Base-by-base conservation (phyloP, 2,797 vertebrate genomes). In the Pseudochirops cupreus region DNA sequence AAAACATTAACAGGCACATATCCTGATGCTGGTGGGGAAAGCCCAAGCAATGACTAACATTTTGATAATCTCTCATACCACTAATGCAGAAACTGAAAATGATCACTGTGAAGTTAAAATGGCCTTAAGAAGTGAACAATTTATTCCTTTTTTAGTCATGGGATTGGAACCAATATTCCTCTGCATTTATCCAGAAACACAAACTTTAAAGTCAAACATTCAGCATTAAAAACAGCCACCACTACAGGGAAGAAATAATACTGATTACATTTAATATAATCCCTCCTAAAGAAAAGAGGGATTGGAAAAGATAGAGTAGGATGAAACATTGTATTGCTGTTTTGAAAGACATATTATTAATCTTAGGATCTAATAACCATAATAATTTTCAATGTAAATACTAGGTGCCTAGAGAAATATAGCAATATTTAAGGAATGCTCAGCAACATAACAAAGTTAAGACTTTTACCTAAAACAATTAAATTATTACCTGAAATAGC, bases 401-500 rank as follows among this genome's bases (percentile, higher is more conserved):
- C 57, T 55, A 24, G 5, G n/a, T 39, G 67, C 31, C 46, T 55
- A 91, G 46, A 93, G 87, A 91, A 24, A 74, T 54, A 74, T 56
- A 58, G 53, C 10, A 52, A 53, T 91, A 58, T 50, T 91, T 90
- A 53, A 96, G 59, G 56, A 93, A 92, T 5, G 26, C 52, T 67
- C 93, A 92, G 56, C 52, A 33, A 50, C 92, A 89, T 89, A 52
- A 95, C 50, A 56, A 74, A 46, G 91, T 53, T 67, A 9, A 54
- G 52, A 58, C 14, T 59, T 67, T 58, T 57, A 74, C 14, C 39
- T 46, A 24, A 96, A 93, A 11, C 67, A 56, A 56, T 33, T 24
- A 74, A 54, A 56, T 33, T 21, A 74, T 13, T 98, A 99, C 99
- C 99, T 99, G 99, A 99, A 98, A 99, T 99, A 92, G 99, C 98